Evolutionary conservation across 1,140 invertebrate species (phyloP), one percentile per base, ranked within the genome.

Genomic region (Episyrphus balteatus): DNA sequence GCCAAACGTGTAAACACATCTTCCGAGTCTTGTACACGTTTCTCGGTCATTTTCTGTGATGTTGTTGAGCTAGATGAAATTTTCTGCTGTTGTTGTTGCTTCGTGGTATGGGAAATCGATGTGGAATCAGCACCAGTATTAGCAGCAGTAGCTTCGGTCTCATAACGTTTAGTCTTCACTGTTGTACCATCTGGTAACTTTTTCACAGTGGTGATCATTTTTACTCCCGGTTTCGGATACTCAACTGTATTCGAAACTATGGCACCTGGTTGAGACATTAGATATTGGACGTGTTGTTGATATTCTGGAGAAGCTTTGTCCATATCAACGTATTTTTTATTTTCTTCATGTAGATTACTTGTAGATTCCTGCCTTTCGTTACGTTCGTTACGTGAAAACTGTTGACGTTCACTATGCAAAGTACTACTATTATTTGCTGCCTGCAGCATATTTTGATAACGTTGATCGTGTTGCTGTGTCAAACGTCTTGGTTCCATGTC

Each of bases 91-190:
- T 21, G 44, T 49, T 19, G 46, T 8, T 46, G 12, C 49, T 51
- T 0, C 39, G 50, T 14, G 53, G 54, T 11, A 48, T 26, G 21
- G 3, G 21, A 26, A 26, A 26, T 26, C 21, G 21, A 30, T 33
- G 47, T 43, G 13, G 40, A 6, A 26, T 51, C 49, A 17, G 17
- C 36, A 12, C 45, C 18, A 0, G n/a, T n/a, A n/a, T n/a, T n/a
- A n/a, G 61, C 58, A 12, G 45, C 37, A 2, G 57, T 12, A 17
- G 65, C 59, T 47, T 72, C 75, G 18, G 76, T 79, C 51, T 81
- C 78, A 34, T 78, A 75, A 42, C 73, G 71, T 32, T 77, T 80
- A 51, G 78, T 80, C 17, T 78, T 81, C 3, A 81, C 74, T 48
- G 70, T 71, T 14, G 77, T 78, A 15, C 79, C 79, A 56, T 81